A percentile compares a stretch with the other conserved stretches of the same genome.
These are phyloP conservation scores for Tortricodes alternella DNA, from an alignment of 2,888 invertebrate genomes.

Conservation along the genomic window DNA sequence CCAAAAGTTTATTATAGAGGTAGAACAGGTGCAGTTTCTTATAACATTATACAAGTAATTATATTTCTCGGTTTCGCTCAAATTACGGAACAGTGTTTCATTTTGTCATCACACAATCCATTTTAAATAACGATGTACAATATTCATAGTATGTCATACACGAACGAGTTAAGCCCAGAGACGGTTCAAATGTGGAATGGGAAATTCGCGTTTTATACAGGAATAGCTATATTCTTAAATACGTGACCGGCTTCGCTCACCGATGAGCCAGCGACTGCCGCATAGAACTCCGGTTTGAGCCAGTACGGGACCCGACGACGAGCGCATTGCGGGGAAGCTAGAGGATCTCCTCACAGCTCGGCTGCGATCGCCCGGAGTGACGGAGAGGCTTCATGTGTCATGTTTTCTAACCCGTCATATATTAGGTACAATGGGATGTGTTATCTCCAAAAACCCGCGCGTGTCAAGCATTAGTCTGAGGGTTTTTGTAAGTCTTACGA, in stretches of 20 bases:
- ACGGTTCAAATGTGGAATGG: constrained; percentile 16
- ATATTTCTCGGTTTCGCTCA: no score
- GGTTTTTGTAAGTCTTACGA: constrained; percentile 16
- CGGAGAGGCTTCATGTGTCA: constrained; percentile 13
- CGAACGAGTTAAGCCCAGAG: constrained; percentile 19
- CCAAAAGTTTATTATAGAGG: no score
- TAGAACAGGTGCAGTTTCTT: no score
- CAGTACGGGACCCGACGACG: no score
- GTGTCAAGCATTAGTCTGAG: constrained; percentile 19
- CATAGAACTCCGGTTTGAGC: no score
- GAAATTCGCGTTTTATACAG: constrained; percentile 21
- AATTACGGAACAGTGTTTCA: no score
- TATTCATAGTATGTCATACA: constrained; percentile 23
- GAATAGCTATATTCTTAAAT: constrained; percentile 4
- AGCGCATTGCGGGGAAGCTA: no score
- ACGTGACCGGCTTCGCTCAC: neutral
- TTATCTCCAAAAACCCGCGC: constrained; percentile 24
- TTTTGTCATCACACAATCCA: no score
- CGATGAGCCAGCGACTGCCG: no score
- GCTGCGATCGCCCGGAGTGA: constrained; percentile 20
- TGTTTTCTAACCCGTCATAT: constrained; percentile 17
- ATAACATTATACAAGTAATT: no score
- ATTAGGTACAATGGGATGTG: constrained; percentile 26
- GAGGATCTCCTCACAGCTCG: neutral
- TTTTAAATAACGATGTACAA: neutral